Conservation (phyloP, 2,113 vertebrate species). For the Oryzias woworae region DNA sequence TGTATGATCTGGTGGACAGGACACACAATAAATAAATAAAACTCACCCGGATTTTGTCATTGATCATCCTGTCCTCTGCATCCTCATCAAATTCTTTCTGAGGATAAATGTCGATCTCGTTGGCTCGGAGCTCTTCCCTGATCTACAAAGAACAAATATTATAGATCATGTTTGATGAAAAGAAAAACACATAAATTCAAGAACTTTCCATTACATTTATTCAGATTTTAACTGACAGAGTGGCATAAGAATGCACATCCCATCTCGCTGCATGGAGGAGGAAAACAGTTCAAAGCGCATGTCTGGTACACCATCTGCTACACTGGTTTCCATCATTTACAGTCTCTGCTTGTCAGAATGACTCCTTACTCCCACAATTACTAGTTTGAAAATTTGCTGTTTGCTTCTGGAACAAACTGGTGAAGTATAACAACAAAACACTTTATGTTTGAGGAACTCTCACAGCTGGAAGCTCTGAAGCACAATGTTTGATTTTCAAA, state of each 20-base stretch:
- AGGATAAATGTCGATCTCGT: conserved; percentile 93
- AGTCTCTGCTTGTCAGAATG: conserved; percentile 14
- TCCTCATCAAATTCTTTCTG: conserved; percentile 98
- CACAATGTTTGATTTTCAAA: conserved; percentile 35
- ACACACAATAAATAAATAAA: background rate
- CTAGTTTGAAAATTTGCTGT: conserved; percentile 44
- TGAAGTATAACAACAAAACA: too few relatives aligned
- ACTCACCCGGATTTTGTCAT: conserved; percentile 94
- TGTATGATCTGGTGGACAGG: too few relatives aligned
- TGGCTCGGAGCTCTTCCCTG: conserved; percentile 88
- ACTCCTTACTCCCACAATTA: conserved; percentile 50
- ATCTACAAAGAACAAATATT: conserved; percentile 77
- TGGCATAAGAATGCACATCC: too few relatives aligned
- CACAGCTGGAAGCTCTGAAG: conserved; percentile 42
- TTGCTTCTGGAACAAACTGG: conserved; percentile 41
- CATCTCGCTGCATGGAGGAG: too few relatives aligned
- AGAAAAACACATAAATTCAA: background rate
- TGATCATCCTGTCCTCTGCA: conserved; percentile 89
- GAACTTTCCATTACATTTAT: too few relatives aligned
- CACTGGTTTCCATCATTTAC: too few relatives aligned
- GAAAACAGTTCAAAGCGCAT: too few relatives aligned
- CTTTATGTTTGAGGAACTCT: conserved; percentile 23
- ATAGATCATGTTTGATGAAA: background rate
- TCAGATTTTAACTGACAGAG: too few relatives aligned
- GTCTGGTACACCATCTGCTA: too few relatives aligned